A percentile compares a stretch with the other conserved stretches of the same genome.
phyloP scores from a whole-genome alignment of 2,888 invertebrate species.

The Eueremaeus valkanovi region DNA sequence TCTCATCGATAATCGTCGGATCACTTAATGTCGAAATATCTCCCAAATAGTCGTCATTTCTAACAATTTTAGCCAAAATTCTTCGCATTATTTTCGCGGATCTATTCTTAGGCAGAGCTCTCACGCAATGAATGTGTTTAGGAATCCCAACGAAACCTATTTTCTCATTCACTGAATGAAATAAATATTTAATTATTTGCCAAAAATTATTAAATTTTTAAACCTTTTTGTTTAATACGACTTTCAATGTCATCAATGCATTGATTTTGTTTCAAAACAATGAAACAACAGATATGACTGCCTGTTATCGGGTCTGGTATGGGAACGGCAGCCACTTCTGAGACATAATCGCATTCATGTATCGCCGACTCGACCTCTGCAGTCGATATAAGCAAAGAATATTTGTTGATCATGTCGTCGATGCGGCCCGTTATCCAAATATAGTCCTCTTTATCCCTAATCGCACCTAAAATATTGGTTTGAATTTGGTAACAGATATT shows the following conservation, averaged over 20 bases:
- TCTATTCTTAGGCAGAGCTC: conserved; percentile 88
- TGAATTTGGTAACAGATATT: too few relatives aligned
- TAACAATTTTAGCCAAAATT: conserved; percentile 87
- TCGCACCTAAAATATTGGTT: too few relatives aligned
- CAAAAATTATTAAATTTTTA: too few relatives aligned
- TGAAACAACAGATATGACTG: conserved; percentile 92
- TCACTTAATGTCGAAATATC: conserved; percentile 92
- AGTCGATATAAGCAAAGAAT: conserved; percentile 95
- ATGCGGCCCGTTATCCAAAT: conserved; percentile 94
- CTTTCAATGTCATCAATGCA: conserved; percentile 67
- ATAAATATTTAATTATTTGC: too few relatives aligned
- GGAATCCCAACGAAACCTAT: conserved; percentile 96
- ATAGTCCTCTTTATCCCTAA: conserved; percentile 91
- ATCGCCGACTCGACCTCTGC: conserved; percentile 68
- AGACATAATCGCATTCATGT: conserved; percentile 59
- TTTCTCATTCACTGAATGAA: too few relatives aligned
- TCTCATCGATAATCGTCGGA: conserved; percentile 68
- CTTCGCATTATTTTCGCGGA: conserved; percentile 98
- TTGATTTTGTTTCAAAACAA: conserved; percentile 70
- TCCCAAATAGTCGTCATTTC: conserved; percentile 81
- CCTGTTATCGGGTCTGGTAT: conserved; percentile 93
- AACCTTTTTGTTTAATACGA: conserved; percentile 66
- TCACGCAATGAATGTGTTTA: conserved; percentile 73
- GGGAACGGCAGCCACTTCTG: conserved; percentile 94
- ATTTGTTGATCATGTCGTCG: conserved; percentile 98